Conservation (phyloP, 2,113 vertebrate genomes). For the Rhinoptilus africanus region DNA sequence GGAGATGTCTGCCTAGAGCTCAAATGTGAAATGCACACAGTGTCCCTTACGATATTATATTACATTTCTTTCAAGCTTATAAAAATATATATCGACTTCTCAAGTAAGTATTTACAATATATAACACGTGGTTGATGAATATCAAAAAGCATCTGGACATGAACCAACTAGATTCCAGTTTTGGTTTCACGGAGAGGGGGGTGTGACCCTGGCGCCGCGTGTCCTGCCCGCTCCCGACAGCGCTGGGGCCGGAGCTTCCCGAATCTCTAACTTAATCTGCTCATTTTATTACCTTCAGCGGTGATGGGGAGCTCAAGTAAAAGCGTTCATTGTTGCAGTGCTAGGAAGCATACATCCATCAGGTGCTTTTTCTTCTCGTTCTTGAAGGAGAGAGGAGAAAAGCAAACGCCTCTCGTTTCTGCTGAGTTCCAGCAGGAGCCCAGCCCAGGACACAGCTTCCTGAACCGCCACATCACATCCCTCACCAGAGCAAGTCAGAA, state of each 20-base stretch:
- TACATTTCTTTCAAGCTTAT: constrained; percentile 80
- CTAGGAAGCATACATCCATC: not conserved
- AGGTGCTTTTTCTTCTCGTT: not conserved
- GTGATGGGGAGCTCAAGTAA: not conserved
- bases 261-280: not conserved
- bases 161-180: constrained; percentile 20
- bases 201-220: fast-evolving
- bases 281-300: not conserved
- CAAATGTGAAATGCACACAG: constrained; percentile 77
- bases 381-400: not conserved
- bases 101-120: constrained; percentile 88
- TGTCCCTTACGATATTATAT: constrained; percentile 76
- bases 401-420: not conserved
- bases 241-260: not conserved
- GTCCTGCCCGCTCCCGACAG: not conserved
- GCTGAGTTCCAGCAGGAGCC: not conserved
- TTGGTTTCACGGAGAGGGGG: fast-evolving
- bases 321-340: not conserved
- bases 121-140: constrained; percentile 73
- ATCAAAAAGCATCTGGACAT: constrained; percentile 25
- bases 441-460: not conserved
- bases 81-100: constrained; percentile 92
- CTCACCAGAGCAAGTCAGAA: not conserved
- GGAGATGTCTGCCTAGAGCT: constrained; percentile 62
- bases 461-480: not conserved